Evolutionary conservation across 2,888 invertebrate genomes (phyloP).

Genomic region (Parnassius glacialis): DNA sequence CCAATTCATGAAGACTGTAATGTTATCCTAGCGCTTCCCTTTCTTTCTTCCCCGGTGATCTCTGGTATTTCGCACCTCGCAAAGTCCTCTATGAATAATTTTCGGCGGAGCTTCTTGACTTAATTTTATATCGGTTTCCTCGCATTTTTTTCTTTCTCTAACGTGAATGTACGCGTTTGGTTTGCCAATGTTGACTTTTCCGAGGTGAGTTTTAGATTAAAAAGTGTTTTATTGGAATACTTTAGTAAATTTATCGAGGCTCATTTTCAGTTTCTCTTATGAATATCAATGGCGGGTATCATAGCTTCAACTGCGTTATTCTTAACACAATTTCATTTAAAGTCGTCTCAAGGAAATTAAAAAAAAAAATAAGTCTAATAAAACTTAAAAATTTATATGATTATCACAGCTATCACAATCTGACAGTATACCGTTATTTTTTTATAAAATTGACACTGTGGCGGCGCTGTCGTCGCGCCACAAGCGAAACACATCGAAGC

Average conservation of each 20-base stretch:
- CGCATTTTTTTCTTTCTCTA: constrained; percentile 38
- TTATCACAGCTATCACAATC: too few relatives aligned
- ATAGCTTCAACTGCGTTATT: not conserved
- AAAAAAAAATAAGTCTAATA: too few relatives aligned
- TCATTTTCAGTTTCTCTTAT: constrained; percentile 7
- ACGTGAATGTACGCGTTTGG: constrained; percentile 15
- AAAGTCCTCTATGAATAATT: constrained; percentile 77
- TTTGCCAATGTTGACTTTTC: constrained; percentile 21
- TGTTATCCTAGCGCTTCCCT: constrained; percentile 49
- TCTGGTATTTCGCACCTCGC: constrained; percentile 41
- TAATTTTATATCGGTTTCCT: constrained; percentile 74
- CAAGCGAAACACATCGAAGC: too few relatives aligned
- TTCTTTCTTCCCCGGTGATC: constrained; percentile 27
- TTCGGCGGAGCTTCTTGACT: constrained; percentile 73
- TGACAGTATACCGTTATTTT: too few relatives aligned
- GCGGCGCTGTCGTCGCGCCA: too few relatives aligned
- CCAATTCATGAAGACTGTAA: constrained; percentile 78
- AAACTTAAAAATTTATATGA: too few relatives aligned
- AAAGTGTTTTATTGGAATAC: constrained; percentile 20
- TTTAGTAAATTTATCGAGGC: constrained; percentile 15
- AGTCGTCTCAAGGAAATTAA: too few relatives aligned
- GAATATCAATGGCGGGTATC: constrained; percentile 8
- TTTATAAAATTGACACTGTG: too few relatives aligned
- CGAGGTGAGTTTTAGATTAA: constrained; percentile 21
- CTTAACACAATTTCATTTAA: not conserved